A percentile compares a stretch with the other conserved stretches of the same genome.
Evolutionary conservation across 1,140 invertebrate genomes (phyloP).

Genomic region (Hypsibius dujardini): DNA sequence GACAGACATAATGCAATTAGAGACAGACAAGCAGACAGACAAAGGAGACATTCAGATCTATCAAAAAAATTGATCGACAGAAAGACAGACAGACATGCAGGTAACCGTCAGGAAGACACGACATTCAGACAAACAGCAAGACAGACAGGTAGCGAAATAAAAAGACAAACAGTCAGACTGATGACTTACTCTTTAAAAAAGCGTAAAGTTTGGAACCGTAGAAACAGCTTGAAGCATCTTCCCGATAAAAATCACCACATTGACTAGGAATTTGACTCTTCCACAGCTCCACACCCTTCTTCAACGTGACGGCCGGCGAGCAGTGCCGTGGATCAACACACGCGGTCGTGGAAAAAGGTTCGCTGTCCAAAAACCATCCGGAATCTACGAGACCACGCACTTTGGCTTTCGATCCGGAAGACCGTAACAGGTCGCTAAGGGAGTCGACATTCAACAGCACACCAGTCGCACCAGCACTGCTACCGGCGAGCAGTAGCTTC

Average conservation of each 20-base stretch:
- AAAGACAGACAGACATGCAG: too few species aligned
- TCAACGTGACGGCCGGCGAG: constrained; percentile 46
- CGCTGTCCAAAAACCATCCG: constrained; percentile 78
- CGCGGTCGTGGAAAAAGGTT: constrained; percentile 37
- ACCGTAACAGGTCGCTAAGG: constrained; percentile 43
- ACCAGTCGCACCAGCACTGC: constrained; percentile 73
- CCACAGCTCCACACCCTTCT: constrained; percentile 63
- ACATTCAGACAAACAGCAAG: too few species aligned
- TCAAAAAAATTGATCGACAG: too few species aligned
- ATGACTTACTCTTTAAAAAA: constrained; percentile 51
- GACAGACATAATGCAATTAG: too few species aligned
- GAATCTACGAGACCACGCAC: constrained; percentile 68
- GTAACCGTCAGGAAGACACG: too few species aligned
- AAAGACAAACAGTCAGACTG: background rate
- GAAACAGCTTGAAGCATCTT: constrained; percentile 70
- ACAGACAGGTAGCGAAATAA: too few species aligned
- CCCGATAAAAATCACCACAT: constrained; percentile 46
- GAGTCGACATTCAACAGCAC: constrained; percentile 74
- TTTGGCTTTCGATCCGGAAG: constrained; percentile 42
- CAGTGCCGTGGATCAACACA: constrained; percentile 33
- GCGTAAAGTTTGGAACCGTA: constrained; percentile 77
- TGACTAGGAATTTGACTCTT: constrained; percentile 53
- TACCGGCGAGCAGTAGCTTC: constrained; percentile 52
- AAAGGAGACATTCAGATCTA: too few species aligned
- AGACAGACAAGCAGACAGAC: too few species aligned